These are phyloP conservation scores for Hippoglossus stenolepis DNA, from an alignment of 2,113 vertebrate species.

Conservation along the genomic window DNA sequence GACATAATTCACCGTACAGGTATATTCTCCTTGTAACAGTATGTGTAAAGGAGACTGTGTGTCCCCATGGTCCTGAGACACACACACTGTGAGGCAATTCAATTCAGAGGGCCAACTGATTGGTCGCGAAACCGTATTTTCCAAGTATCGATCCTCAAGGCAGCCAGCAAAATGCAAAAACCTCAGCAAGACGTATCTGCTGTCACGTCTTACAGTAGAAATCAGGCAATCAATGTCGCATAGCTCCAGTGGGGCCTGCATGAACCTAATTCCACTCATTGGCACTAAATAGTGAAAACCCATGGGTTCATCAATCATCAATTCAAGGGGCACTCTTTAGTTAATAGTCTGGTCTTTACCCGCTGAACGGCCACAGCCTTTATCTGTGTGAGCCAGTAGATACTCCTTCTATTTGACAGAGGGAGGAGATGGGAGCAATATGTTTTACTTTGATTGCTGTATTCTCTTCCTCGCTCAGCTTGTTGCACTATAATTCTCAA, in stretches of 20 bases:
- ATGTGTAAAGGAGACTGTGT: slow-evolving; percentile 39
- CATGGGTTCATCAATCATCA: slow-evolving; percentile 79
- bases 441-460: slow-evolving; percentile 58
- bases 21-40: slow-evolving; percentile 20
- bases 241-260: slow-evolving; percentile 42
- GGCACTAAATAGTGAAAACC: slow-evolving; percentile 71
- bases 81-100: slow-evolving; percentile 60
- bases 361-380: slow-evolving; percentile 61
- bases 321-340: slow-evolving; percentile 68
- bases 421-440: slow-evolving; percentile 28
- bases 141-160: slow-evolving; percentile 70
- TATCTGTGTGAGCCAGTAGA: slow-evolving; percentile 52
- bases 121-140: slow-evolving; percentile 80
- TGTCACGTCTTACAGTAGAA: slow-evolving; percentile 78
- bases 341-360: slow-evolving; percentile 76
- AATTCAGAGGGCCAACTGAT: slow-evolving; percentile 57
- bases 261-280: slow-evolving; percentile 72
- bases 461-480: slow-evolving; percentile 47
- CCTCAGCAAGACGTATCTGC: slow-evolving; percentile 74
- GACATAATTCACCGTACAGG: slow-evolving; percentile 1
- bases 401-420: slow-evolving; percentile 19
- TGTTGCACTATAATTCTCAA: slow-evolving; percentile 50
- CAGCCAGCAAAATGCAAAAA: slow-evolving; percentile 75
- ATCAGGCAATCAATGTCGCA: slow-evolving; percentile 77
- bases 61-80: slow-evolving; percentile 16